phyloP scores from a whole-genome alignment of 2,797 vertebrate genomes.

The Intellagama lesueurii region DNA sequence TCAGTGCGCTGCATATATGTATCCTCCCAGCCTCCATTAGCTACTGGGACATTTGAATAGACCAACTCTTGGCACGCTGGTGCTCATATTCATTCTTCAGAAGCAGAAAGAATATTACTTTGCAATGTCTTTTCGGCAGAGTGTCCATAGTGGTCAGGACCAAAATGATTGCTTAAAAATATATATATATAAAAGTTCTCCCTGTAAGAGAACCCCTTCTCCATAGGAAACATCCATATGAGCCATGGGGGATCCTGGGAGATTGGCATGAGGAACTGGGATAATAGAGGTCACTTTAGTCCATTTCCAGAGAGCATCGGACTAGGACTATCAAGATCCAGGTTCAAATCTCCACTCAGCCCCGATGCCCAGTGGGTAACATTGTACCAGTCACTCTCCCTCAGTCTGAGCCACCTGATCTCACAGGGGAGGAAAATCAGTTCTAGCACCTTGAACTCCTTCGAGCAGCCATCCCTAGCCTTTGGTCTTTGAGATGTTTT shows the following conservation, averaged over 20 bases:
- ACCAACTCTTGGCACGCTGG: neutral
- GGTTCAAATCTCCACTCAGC: neutral
- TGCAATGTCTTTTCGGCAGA: conserved; percentile 48
- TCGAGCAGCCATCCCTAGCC: no score
- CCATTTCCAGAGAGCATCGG: neutral
- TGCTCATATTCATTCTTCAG: conserved; percentile 34
- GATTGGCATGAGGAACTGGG: no score
- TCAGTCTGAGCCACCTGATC: neutral
- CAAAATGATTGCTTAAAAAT: conserved; percentile 38
- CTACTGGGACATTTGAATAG: conserved; percentile 33
- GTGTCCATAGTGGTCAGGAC: conserved; percentile 43
- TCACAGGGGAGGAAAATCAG: neutral
- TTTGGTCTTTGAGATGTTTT: no score
- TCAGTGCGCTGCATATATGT: conserved; percentile 29
- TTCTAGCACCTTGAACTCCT: neutral
- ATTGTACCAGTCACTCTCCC: neutral
- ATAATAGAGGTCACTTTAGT: neutral
- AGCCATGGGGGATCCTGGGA: neutral
- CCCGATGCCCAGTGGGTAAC: neutral
- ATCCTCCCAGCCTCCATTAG: conserved; percentile 46
- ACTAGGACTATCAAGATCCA: neutral
- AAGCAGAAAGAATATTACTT: conserved; percentile 57
- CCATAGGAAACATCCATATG: neutral
- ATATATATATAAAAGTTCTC: conserved; percentile 51
- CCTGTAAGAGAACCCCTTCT: neutral